Percentiles rank a stretch among this genome's conserved stretches.
Conservation (phyloP, 2,888 invertebrate species). For the Coronaproctus castanopsis region DNA sequence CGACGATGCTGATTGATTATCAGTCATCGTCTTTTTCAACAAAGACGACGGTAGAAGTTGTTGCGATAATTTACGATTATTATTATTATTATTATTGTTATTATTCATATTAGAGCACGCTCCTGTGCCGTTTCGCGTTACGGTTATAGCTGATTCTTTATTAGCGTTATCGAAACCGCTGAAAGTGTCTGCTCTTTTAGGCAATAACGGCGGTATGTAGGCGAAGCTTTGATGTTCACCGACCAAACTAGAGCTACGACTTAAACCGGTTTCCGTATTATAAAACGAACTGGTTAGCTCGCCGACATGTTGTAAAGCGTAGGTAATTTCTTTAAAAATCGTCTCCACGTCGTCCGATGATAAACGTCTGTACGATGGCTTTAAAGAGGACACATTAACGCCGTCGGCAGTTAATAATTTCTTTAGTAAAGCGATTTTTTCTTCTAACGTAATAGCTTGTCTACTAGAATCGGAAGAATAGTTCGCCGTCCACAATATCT, state of each 20-base stretch:
- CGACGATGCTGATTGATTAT: not conserved
- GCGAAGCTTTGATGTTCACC: slow-evolving; percentile 76
- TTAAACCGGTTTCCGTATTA: slow-evolving; percentile 53
- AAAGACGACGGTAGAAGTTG: not conserved
- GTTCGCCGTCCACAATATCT: slow-evolving; percentile 27
- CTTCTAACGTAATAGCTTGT: slow-evolving; percentile 65
- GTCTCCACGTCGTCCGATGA: slow-evolving; percentile 54
- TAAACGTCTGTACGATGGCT: slow-evolving; percentile 53
- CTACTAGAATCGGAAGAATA: slow-evolving; percentile 72
- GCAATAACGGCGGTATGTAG: slow-evolving; percentile 66
- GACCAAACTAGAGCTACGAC: slow-evolving; percentile 79
- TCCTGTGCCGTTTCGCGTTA: slow-evolving; percentile 5
- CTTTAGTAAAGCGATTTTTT: slow-evolving; percentile 68
- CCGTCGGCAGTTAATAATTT: slow-evolving; percentile 49
- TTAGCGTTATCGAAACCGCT: slow-evolving; percentile 62
- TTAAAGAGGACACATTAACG: slow-evolving; percentile 32
- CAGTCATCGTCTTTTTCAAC: not conserved
- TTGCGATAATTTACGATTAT: slow-evolving; percentile 12
- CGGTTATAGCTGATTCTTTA: not conserved
- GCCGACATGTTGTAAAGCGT: slow-evolving; percentile 48
- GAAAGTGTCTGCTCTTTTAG: slow-evolving; percentile 86
- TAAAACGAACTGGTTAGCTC: slow-evolving; percentile 53
- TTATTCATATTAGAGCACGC: too few species aligned
- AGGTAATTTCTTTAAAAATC: slow-evolving; percentile 63
- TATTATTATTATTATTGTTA: too few species aligned